Base-by-base conservation (phyloP, 1,140 invertebrate species). In the Drosophila littoralis region DNA sequence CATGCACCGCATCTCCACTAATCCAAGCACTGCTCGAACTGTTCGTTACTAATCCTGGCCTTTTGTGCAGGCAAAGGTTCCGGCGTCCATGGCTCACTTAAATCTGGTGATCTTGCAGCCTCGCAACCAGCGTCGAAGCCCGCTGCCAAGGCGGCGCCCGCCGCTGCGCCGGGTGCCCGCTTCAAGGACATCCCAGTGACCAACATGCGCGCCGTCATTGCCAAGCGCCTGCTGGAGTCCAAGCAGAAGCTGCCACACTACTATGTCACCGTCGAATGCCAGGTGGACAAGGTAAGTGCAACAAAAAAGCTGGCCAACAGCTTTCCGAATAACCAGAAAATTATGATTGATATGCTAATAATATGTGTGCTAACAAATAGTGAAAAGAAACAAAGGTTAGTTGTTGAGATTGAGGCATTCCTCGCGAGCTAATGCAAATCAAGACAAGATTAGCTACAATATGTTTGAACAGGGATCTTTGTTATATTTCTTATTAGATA, bases 191-290 rank as follows among this genome's bases (percentile, higher is more conserved):
- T 98, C 67, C 96, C 97, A 4, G 93, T 99, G 32, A 96, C 97
- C 0, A 97, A 95, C 90, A 98, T 99, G 93, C 94, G 98, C 69
- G 95, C 95, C 64, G 95, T 97, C 22, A 98, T 99, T 91, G 98
- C 98, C 6, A 98, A 98, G 93, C 93, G 98, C 75, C 94, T 99
- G 22, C 92, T 96, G 0, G 95, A 98, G 90, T 99, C 99, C 36
- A 99, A 99, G 94, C 95, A 95, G 82, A 95, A 94, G 33, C 98
- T 99, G 91, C 99, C 99, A 28, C 99, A 99, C 93, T 99, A 99
- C 93, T 99, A 99, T 93, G 93, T 99, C 0, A 96, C 96, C 0
- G 94, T 96, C 33, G 98, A 99, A 67, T 94, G 98, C 40, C 95
- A 96, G 85, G 95, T 99, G 83, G 98, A 99, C 88, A 95, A 95